These are phyloP conservation scores for Drosophila pegasa DNA, from an alignment of 2,888 invertebrate species.

Conservation along the genomic window DNA sequence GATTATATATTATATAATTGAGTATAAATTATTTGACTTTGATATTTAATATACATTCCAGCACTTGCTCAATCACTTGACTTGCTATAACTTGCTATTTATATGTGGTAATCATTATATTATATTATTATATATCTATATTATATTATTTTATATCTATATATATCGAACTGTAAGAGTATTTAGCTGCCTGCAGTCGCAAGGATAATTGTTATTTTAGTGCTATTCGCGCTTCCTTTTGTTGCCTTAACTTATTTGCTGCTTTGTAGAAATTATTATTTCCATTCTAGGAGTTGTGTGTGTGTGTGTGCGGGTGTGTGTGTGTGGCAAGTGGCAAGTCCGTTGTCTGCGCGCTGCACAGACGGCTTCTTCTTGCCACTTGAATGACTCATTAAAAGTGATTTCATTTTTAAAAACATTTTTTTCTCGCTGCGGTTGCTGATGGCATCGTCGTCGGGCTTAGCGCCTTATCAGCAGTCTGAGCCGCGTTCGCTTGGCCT, in stretches of 20 bases:
- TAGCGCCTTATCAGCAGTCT: slow-evolving; percentile 58
- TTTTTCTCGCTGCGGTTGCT: slow-evolving; percentile 71
- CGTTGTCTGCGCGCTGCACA: slow-evolving; percentile 15
- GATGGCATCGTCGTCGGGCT: slow-evolving; percentile 52
- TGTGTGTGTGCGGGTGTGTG: slow-evolving; percentile 33
- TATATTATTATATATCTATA: no score
- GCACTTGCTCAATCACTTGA: no score
- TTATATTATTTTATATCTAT: no score
- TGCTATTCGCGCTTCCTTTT: slow-evolving; percentile 20
- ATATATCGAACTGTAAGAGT: no score
- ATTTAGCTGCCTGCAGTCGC: not conserved
- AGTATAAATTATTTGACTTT: no score
- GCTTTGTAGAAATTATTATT: slow-evolving; percentile 73
- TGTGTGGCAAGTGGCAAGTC: slow-evolving; percentile 32
- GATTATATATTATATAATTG: no score
- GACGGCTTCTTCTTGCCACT: slow-evolving; percentile 68
- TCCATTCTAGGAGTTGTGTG: slow-evolving; percentile 44
- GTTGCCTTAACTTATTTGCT: slow-evolving; percentile 46
- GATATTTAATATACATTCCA: no score
- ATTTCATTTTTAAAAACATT: slow-evolving; percentile 78
- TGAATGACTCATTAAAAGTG: slow-evolving; percentile 81
- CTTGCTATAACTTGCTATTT: no score
- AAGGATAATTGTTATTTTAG: not conserved
- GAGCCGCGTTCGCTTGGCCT: slow-evolving; percentile 25
- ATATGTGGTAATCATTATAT: not conserved